phyloP scores from a whole-genome alignment of 2,888 invertebrate species.

The Pyrocoelia pectoralis region DNA sequence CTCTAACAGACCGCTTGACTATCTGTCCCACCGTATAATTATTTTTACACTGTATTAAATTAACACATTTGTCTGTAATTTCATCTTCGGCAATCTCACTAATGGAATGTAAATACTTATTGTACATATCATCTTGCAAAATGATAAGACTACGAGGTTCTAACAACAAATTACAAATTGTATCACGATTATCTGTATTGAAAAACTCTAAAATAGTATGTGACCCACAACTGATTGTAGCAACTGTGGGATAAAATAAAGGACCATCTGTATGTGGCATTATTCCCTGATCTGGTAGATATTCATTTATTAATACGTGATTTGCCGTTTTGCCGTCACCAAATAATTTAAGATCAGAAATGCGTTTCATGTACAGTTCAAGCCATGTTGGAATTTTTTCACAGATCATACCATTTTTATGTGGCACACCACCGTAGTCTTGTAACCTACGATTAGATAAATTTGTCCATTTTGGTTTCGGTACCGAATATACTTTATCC shows the following conservation, averaged over 20 bases:
- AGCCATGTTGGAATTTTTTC: slow-evolving; percentile 91
- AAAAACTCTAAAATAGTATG: slow-evolving; percentile 90
- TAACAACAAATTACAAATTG: slow-evolving; percentile 78
- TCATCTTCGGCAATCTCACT: slow-evolving; percentile 73
- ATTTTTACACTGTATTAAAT: slow-evolving; percentile 70
- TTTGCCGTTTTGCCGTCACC: slow-evolving; percentile 80
- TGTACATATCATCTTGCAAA: slow-evolving; percentile 83
- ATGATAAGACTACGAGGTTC: slow-evolving; percentile 90
- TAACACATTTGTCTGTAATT: slow-evolving; percentile 68
- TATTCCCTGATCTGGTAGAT: slow-evolving; percentile 92
- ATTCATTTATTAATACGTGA: slow-evolving; percentile 95
- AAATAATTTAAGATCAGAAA: slow-evolving; percentile 75
- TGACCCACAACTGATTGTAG: slow-evolving; percentile 91
- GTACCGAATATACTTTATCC: slow-evolving; percentile 77
- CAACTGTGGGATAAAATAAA: slow-evolving; percentile 89
- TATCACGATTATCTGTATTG: slow-evolving; percentile 60
- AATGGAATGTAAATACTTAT: slow-evolving; percentile 86
- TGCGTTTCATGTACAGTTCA: slow-evolving; percentile 72
- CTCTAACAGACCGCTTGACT: slow-evolving; percentile 72
- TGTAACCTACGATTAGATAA: slow-evolving; percentile 91
- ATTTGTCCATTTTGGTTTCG: slow-evolving; percentile 96
- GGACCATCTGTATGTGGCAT: slow-evolving; percentile 98
- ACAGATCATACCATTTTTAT: slow-evolving; percentile 91
- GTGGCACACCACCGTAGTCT: slow-evolving; percentile 97
- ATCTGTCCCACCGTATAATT: slow-evolving; percentile 65